Evolutionary conservation across 2,888 invertebrate species (phyloP).

Genomic region (Aelia acuminata): DNA sequence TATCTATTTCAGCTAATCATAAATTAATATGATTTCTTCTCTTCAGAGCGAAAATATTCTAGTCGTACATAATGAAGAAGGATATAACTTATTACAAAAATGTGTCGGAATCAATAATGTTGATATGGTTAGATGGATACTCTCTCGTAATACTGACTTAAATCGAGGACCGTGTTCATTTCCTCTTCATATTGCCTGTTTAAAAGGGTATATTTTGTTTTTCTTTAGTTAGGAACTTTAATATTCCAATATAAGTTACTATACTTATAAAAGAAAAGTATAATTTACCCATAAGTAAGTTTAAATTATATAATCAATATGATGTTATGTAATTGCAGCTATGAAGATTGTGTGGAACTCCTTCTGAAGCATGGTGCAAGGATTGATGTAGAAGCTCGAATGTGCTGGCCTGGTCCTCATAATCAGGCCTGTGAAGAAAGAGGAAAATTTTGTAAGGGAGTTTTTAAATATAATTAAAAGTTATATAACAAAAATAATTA

Average conservation of each 20-base stretch:
- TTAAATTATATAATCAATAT: background rate
- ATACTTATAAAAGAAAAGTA: too few relatives aligned
- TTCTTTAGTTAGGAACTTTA: background rate
- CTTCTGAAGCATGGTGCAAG: constrained; percentile 79
- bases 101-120: constrained; percentile 81
- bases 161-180: constrained; percentile 82
- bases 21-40: constrained; percentile 4
- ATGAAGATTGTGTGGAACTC: constrained; percentile 79
- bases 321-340: constrained; percentile 68
- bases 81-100: constrained; percentile 81
- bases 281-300: too few relatives aligned
- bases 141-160: constrained; percentile 76
- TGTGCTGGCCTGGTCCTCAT: constrained; percentile 83
- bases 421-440: constrained; percentile 80
- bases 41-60: constrained; percentile 78
- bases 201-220: constrained; percentile 73
- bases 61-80: constrained; percentile 77
- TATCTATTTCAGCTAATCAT: background rate
- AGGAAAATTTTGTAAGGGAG: constrained; percentile 74
- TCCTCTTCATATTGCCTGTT: constrained; percentile 82
- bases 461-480: background rate
- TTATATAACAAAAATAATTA: too few relatives aligned
- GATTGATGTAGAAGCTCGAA: constrained; percentile 79
- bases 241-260: too few relatives aligned
- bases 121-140: constrained; percentile 78